Evolutionary conservation across 2,888 invertebrate genomes (phyloP).

Genomic region (Thymelicus lineola): DNA sequence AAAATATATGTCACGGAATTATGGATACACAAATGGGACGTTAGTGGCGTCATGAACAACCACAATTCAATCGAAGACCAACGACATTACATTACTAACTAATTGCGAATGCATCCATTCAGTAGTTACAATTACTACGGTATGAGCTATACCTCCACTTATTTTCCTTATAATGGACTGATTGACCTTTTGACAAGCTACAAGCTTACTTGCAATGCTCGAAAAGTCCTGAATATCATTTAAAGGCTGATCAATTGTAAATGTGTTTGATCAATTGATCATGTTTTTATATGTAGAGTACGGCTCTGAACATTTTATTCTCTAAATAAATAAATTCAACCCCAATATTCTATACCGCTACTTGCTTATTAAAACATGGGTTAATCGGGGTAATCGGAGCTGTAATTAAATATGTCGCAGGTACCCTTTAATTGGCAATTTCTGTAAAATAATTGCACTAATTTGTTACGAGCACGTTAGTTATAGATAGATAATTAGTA

Average conservation of each 20-base stretch:
- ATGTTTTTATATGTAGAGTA: not conserved
- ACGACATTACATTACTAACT: too few relatives aligned
- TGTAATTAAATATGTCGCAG: constrained; percentile 1
- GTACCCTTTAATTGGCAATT: constrained; percentile 11
- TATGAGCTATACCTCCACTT: too few relatives aligned
- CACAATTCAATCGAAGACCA: too few relatives aligned
- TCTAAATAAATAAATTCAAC: not conserved
- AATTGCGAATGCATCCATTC: too few relatives aligned
- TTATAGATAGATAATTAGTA: not conserved
- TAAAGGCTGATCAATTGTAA: not conserved
- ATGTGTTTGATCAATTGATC: not conserved
- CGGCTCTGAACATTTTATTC: constrained; percentile 8
- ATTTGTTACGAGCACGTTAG: not conserved
- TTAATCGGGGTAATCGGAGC: not conserved
- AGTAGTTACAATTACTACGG: too few relatives aligned
- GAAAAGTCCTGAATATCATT: too few relatives aligned
- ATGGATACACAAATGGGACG: too few relatives aligned
- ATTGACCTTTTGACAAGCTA: too few relatives aligned
- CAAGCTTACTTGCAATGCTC: too few relatives aligned
- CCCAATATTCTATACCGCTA: not conserved
- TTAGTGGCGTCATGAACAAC: too few relatives aligned
- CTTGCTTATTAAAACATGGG: constrained; percentile 6
- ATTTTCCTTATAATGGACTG: too few relatives aligned
- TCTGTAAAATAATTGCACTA: constrained; percentile 3
- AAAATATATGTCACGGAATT: too few relatives aligned